A percentile compares a stretch with the other conserved stretches of the same genome.
phyloP scores from a whole-genome alignment of 92 coral and sea anemone species.

The Montipora capitata region DNA sequence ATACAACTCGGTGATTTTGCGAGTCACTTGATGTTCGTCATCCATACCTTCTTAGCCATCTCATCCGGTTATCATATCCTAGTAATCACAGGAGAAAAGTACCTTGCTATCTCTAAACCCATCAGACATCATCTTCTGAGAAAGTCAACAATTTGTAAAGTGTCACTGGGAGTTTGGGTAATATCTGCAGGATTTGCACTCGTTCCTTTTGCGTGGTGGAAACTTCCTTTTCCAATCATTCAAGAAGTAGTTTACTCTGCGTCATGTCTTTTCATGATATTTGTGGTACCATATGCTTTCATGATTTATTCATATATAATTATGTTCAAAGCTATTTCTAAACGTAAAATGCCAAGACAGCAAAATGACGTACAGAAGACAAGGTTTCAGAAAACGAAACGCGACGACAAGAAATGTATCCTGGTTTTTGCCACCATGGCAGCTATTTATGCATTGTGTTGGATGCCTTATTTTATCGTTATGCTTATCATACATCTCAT shows the following conservation, averaged over 20 bases:
- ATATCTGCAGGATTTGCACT: slow-evolving; percentile 69
- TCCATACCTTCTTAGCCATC: slow-evolving; percentile 64
- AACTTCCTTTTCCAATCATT: background rate
- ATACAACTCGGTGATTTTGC: background rate
- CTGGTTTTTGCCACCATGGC: slow-evolving; percentile 76
- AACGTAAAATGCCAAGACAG: slow-evolving; percentile 19
- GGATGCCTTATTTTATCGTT: slow-evolving; percentile 70
- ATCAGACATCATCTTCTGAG: slow-evolving; percentile 72
- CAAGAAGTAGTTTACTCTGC: slow-evolving; percentile 55
- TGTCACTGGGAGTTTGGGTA: slow-evolving; percentile 68
- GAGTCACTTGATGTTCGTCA: background rate
- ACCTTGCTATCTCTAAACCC: slow-evolving; percentile 81
- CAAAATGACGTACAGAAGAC: background rate
- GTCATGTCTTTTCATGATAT: slow-evolving; percentile 61
- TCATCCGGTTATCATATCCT: slow-evolving; percentile 81
- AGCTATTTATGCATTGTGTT: slow-evolving; percentile 48
- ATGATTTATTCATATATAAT: slow-evolving; percentile 67
- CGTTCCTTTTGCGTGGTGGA: slow-evolving; percentile 65
- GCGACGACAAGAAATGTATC: slow-evolving; percentile 43
- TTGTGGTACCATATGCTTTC: slow-evolving; percentile 71
- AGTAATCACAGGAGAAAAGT: slow-evolving; percentile 78
- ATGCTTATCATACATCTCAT: too few species aligned
- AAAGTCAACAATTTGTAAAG: slow-evolving; percentile 43
- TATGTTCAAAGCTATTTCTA: slow-evolving; percentile 66
- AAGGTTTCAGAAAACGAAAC: background rate